Evolutionary conservation across 2,113 vertebrate genomes (phyloP), one percentile per base, ranked within the genome.

Genomic region (Emydura subglobosa): DNA sequence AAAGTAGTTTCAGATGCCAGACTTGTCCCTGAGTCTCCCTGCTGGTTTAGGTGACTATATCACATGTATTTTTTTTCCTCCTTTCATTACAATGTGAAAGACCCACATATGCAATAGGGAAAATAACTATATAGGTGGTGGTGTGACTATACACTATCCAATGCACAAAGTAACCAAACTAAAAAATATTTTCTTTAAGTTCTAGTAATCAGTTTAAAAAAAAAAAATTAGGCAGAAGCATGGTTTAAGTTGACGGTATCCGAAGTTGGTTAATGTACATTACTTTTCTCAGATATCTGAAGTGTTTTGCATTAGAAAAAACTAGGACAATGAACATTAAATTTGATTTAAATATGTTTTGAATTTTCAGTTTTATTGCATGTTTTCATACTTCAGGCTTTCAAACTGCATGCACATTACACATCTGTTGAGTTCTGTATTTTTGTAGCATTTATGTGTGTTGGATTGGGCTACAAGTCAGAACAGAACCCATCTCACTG

Each of bases 361-460:
- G 61, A 82, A 39, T 44, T 92, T 91, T 22, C 54, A 88, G 47
- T 86, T 47, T 5, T 82, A 16, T 80, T 89, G 8, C 80, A 27
- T 57, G 10, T 72, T 95, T 93, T 42, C 90, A 54, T 80, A n/a
- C 49, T 54, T 80, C 49, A 50, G 50, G 50, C 85, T 96, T 90
- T 85, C 59, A 93, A 92, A 68, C 19, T 19, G 2, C 80, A 13
- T 74, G 76, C 83, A 47, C 79, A 12, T 89, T 85, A 42, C n/a
- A 51, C 5, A 49, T 53, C 2, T 3, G 1, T 59, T 86, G 51
- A 31, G 50, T 83, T 57, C 61, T 83, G 31, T 72, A n/a, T 72
- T 72, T 72, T 74, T 59, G 47, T 76, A 76, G 49, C 51, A 59
- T 74, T 50, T 57, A 59, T 54, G 44, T 10, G 34, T 42, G 17